Evolutionary conservation across 1,140 invertebrate genomes (phyloP).

Genomic region (Neodiprion fabricii): DNA sequence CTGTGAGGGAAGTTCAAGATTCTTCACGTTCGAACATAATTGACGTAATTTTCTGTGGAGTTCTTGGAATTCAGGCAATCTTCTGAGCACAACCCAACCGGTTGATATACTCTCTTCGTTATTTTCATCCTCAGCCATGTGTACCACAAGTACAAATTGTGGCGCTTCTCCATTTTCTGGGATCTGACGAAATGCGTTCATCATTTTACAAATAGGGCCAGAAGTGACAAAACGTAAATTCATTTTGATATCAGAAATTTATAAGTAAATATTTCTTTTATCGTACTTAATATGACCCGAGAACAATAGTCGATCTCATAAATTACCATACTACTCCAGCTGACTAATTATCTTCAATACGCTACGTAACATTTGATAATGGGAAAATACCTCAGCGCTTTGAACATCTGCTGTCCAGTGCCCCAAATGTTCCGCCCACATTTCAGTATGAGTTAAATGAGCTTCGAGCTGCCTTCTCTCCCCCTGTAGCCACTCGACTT

Average conservation of each 20-base stretch:
- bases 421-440: conserved; percentile 88
- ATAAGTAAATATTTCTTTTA: conserved; percentile 8
- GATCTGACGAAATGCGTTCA: conserved; percentile 58
- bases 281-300: neutral
- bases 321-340: too few species aligned
- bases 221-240: conserved; percentile 3
- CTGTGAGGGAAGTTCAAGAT: conserved; percentile 79
- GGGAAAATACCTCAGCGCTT: conserved; percentile 72
- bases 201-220: neutral
- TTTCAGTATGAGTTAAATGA: conserved; percentile 84
- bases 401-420: conserved; percentile 84
- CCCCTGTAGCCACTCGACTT: conserved; percentile 79
- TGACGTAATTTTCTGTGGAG: conserved; percentile 84
- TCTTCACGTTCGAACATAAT: conserved; percentile 80
- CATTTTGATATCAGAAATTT: conserved; percentile 2
- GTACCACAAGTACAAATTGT: conserved; percentile 83
- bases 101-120: conserved; percentile 72
- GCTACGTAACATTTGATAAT: neutral
- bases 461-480: conserved; percentile 81
- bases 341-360: too few species aligned
- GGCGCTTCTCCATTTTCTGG: conserved; percentile 80
- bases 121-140: conserved; percentile 70
- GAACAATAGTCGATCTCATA: conserved; percentile 5
- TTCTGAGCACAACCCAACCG: conserved; percentile 85
- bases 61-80: conserved; percentile 83